These are phyloP conservation scores for Protomyctophum bolini DNA, from an alignment of 2,113 vertebrate genomes.

Conservation along the genomic window DNA sequence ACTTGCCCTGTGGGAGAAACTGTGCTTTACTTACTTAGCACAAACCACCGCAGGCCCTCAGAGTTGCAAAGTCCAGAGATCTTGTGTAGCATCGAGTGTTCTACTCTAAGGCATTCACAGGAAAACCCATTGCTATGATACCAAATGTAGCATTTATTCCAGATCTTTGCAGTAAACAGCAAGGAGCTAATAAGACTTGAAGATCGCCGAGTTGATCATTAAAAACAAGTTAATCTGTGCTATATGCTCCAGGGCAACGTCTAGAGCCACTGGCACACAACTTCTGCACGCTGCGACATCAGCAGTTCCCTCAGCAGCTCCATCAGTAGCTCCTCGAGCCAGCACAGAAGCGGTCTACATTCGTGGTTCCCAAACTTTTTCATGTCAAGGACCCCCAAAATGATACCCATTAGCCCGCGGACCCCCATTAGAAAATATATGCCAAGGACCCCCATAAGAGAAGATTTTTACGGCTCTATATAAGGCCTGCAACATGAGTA, in stretches of 20 bases:
- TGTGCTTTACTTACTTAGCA: slow-evolving; percentile 66
- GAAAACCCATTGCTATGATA: slow-evolving; percentile 24
- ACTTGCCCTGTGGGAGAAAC: slow-evolving; percentile 49
- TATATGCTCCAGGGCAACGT: background rate
- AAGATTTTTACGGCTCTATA: too few species aligned
- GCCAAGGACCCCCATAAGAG: too few species aligned
- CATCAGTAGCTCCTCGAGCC: slow-evolving; percentile 7
- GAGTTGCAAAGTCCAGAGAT: slow-evolving; percentile 47
- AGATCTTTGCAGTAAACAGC: slow-evolving; percentile 22
- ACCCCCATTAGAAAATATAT: too few species aligned
- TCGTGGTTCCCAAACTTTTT: background rate
- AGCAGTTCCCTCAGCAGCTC: slow-evolving; percentile 9
- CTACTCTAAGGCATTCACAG: slow-evolving; percentile 22
- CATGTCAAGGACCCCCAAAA: too few species aligned
- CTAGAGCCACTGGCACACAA: slow-evolving; percentile 19
- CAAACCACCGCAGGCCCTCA: slow-evolving; percentile 38
- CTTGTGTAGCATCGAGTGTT: slow-evolving; percentile 36
- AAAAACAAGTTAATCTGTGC: slow-evolving; percentile 46
- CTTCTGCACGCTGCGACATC: slow-evolving; percentile 33
- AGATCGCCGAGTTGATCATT: slow-evolving; percentile 42
- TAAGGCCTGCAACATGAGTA: too few species aligned
- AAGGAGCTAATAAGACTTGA: slow-evolving; percentile 25
- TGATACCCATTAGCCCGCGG: too few species aligned
- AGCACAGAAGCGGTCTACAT: slow-evolving; percentile 27
- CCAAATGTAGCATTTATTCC: slow-evolving; percentile 30